These are phyloP conservation scores for Mesorhabditis belari DNA, from an alignment of 2,888 invertebrate genomes.

Conservation along the genomic window DNA sequence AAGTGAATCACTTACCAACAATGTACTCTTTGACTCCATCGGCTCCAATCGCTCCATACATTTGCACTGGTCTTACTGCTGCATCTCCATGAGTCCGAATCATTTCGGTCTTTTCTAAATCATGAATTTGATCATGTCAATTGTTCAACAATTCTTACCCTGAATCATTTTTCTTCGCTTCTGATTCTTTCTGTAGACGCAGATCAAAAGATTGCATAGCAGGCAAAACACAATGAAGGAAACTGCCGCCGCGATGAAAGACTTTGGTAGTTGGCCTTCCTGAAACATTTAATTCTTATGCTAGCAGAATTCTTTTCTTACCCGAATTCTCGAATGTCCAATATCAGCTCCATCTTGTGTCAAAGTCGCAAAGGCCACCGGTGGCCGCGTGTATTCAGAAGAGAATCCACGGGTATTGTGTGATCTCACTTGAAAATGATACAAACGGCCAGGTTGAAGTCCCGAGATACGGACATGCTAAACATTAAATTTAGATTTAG, in stretches of 20 bases:
- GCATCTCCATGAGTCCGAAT: constrained; percentile 34
- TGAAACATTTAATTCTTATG: neutral
- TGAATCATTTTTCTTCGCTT: constrained; percentile 31
- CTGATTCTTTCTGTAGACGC: constrained; percentile 15
- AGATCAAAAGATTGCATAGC: constrained; percentile 11
- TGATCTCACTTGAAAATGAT: constrained; percentile 31
- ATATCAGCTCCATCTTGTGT: constrained; percentile 31
- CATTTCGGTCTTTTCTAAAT: constrained; percentile 43
- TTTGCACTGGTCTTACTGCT: constrained; percentile 41
- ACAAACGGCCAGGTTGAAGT: constrained; percentile 10
- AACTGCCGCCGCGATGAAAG: neutral
- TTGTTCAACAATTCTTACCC: constrained; percentile 8
- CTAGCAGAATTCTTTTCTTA: neutral
- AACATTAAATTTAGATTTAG: too few species aligned
- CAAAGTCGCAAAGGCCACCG: constrained; percentile 21
- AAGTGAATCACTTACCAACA: neutral
- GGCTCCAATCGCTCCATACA: constrained; percentile 45
- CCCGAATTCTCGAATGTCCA: constrained; percentile 5
- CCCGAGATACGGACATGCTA: constrained; percentile 28
- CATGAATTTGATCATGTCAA: neutral
- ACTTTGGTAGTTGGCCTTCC: neutral
- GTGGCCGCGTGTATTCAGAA: constrained; percentile 24
- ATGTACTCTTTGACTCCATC: constrained; percentile 9
- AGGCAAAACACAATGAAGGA: constrained; percentile 8
- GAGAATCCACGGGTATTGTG: constrained; percentile 30